phyloP scores from a whole-genome alignment of 2,797 vertebrate species.

The Gastrophryne carolinensis region DNA sequence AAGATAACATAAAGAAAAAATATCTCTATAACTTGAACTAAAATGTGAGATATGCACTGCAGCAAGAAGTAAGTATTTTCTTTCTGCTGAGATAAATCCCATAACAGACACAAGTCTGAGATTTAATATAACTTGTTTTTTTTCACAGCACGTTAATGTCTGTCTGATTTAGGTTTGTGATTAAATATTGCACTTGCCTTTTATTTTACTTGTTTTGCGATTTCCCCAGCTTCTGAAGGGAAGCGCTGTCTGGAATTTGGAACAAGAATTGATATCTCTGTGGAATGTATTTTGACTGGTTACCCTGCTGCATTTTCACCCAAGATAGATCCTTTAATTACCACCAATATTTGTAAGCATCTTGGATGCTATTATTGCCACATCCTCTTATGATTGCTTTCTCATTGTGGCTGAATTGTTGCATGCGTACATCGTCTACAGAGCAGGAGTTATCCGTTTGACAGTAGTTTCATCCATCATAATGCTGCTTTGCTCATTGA shows the following conservation, averaged over 20 bases:
- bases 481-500: not conserved
- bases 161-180: slow-evolving; percentile 26
- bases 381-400: slow-evolving; percentile 30
- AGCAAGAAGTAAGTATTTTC: not conserved
- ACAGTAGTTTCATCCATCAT: not conserved
- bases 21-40: not conserved
- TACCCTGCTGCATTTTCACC: slow-evolving; percentile 29
- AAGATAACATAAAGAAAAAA: not conserved
- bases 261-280: slow-evolving; percentile 32
- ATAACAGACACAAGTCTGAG: not conserved
- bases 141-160: not conserved
- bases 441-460: slow-evolving; percentile 8
- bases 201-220: slow-evolving; percentile 27
- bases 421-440: slow-evolving; percentile 9
- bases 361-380: slow-evolving; percentile 18
- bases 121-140: slow-evolving; percentile 11
- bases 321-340: slow-evolving; percentile 30
- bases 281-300: slow-evolving; percentile 31
- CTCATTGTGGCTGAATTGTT: slow-evolving; percentile 30
- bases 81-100: slow-evolving; percentile 20
- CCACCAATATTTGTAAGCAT: slow-evolving; percentile 35
- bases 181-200: slow-evolving; percentile 34
- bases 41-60: not conserved
- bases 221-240: slow-evolving; percentile 27
- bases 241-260: slow-evolving; percentile 30